phyloP scores from a whole-genome alignment of 2,797 vertebrate species.

The Microctenopoma stevenorrisi region DNA sequence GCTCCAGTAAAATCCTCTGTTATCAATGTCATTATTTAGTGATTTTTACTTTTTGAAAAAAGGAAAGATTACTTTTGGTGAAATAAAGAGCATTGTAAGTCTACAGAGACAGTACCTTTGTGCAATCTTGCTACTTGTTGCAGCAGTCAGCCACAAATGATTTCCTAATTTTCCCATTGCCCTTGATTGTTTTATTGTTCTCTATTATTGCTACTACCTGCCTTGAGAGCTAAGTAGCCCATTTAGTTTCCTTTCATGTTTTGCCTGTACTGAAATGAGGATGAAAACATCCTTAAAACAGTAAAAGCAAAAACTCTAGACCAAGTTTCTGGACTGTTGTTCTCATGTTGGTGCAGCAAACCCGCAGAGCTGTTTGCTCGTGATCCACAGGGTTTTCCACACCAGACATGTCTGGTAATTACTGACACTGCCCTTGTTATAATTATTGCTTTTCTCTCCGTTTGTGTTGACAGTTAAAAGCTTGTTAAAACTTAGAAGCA shows the following conservation, averaged over 20 bases:
- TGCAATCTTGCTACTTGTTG: not conserved
- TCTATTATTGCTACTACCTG: no score
- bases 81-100: not conserved
- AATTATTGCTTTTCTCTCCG: not conserved
- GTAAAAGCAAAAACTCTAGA: not conserved
- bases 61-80: not conserved
- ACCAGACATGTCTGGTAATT: constrained; percentile 10
- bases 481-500: constrained; percentile 2
- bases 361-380: constrained; percentile 2
- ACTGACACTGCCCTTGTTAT: constrained; percentile 8
- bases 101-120: no score
- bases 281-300: no score
- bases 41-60: constrained; percentile 15
- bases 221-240: no score
- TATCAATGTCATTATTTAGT: constrained; percentile 14
- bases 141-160: no score
- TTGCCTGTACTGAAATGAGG: no score
- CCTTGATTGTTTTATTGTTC: no score
- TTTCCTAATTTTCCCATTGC: no score
- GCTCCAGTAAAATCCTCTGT: constrained; percentile 15
- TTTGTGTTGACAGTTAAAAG: not conserved
- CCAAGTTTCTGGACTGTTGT: not conserved
- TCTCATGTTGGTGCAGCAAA: not conserved
- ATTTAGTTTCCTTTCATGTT: no score
- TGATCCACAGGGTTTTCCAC: constrained; percentile 1